Base-by-base conservation (phyloP, 2,113 vertebrate species). In the Calonectris borealis region DNA sequence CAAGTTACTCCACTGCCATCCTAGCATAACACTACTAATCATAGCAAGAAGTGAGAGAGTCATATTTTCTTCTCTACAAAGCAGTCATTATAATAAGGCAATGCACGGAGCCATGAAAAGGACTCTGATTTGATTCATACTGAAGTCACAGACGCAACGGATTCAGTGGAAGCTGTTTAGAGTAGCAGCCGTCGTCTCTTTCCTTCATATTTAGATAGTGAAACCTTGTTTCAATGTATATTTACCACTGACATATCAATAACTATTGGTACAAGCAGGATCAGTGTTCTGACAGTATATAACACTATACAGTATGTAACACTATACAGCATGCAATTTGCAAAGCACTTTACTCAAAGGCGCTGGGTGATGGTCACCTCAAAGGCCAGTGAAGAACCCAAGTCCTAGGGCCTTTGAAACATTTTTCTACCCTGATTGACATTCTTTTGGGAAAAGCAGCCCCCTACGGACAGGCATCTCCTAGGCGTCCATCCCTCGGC, bases 271-370 rank as follows among this genome's bases (percentile, higher is more conserved):
- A 83, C 7, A n/a, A 87, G 77, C 36, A 61, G 29, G 62, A 66
- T 73, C 57, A 77, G 81, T 24, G 12, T 16, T 61, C 54, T 32
- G 27, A 76, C 12, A 61, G 40, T 9, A 36, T 0, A 0, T 14
- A 86, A 44, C 42, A 21, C 38, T 3, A 13, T 5, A 34, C 19
- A 40, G 78, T 8, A 36, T 0, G 0, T 14, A 88, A 44, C 48
- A 26, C 38, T 4, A 13, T 4, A 31, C 20, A 42, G 79, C 38
- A 73, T 5, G 16, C 32, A 52, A 48, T 34, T 65, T 18, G 44
- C 69, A 70, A 75, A 87, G 77, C 31, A 17, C 32, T 42, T 55
- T 20, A n/a, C 58, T 65, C 51, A 24, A 25, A 51, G 26, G 34
- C 1, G 3, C 36, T 19, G 21, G n/a, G 44, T 9, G 16, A 40